Conservation (phyloP, 1,140 invertebrate genomes). For the Calosoma granatense region DNA sequence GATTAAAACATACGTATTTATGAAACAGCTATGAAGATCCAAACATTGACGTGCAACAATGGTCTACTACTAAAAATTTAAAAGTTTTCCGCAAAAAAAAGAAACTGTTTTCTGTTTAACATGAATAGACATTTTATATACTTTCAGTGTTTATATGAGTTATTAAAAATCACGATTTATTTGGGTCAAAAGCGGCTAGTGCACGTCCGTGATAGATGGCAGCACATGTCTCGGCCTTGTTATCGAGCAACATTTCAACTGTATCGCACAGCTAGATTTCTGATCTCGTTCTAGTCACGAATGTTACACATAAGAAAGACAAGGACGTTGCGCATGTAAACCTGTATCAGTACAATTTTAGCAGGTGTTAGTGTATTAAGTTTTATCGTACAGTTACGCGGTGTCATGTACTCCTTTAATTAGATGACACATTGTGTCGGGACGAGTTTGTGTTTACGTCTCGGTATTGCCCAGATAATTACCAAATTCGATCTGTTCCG, state of each 20-base stretch:
- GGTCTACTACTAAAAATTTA: too few species aligned
- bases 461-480: background rate
- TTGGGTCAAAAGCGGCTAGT: background rate
- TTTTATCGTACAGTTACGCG: background rate
- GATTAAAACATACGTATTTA: too few species aligned
- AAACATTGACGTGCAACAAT: too few species aligned
- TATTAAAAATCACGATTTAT: too few species aligned
- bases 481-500: background rate
- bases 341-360: background rate
- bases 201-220: background rate
- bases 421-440: background rate
- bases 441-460: background rate
- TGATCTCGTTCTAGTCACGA: background rate
- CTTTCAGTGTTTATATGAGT: too few species aligned
- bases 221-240: background rate
- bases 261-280: background rate
- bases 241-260: background rate
- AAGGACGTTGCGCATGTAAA: background rate
- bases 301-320: background rate
- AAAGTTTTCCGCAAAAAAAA: too few species aligned
- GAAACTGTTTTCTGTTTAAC: too few species aligned
- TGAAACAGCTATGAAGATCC: too few species aligned
- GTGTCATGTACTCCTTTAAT: background rate
- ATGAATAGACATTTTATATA: too few species aligned
- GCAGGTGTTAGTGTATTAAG: background rate